phyloP scores from a whole-genome alignment of 2,888 invertebrate genomes.

The Leptarthrus brevirostris region DNA sequence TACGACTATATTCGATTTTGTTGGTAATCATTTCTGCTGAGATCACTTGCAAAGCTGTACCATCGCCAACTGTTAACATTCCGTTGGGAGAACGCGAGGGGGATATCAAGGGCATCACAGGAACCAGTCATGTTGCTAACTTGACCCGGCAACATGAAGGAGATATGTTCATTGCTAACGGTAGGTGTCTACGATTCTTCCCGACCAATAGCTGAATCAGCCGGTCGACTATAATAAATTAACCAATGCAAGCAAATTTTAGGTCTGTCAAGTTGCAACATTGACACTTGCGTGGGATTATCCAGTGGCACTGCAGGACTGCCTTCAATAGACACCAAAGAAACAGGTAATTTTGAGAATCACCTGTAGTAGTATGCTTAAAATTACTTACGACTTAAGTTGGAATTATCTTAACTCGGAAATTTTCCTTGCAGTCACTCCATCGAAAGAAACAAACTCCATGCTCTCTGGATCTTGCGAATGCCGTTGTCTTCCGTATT shows the following conservation, averaged over 20 bases:
- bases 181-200: constrained; percentile 58
- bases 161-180: constrained; percentile 65
- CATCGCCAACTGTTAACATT: constrained; percentile 29
- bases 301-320: constrained; percentile 67
- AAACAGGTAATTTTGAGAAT: constrained; percentile 62
- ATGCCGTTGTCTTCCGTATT: constrained; percentile 81
- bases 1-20: constrained; percentile 5
- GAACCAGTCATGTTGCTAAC: constrained; percentile 61
- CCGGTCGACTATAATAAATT: constrained; percentile 14
- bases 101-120: constrained; percentile 26
- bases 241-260: constrained; percentile 40
- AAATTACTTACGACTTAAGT: constrained; percentile 18
- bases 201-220: constrained; percentile 1
- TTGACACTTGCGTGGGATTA: constrained; percentile 67
- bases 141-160: constrained; percentile 67
- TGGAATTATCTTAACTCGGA: constrained; percentile 20
- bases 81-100: constrained; percentile 23
- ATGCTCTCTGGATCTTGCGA: constrained; percentile 69
- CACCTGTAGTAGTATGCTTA: not conserved
- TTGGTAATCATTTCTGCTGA: constrained; percentile 13
- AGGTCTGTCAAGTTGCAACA: constrained; percentile 64
- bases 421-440: constrained; percentile 3
- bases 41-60: constrained; percentile 20
- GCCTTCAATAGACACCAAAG: constrained; percentile 58
- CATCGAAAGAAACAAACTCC: constrained; percentile 9